These are phyloP conservation scores for Megastigmus dorsalis DNA, from an alignment of 2,888 invertebrate genomes.

Conservation along the genomic window DNA sequence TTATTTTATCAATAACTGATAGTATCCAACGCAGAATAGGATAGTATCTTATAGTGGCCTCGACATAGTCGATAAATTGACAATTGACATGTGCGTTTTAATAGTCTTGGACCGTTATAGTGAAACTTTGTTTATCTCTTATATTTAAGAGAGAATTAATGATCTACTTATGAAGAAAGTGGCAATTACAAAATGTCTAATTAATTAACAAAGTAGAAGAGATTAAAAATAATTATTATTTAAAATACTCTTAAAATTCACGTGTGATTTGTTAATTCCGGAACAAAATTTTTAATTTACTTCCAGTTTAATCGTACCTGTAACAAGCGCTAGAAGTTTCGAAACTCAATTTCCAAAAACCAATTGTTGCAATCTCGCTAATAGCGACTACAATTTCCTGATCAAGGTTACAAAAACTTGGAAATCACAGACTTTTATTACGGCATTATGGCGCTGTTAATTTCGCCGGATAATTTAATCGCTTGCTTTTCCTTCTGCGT, in stretches of 20 bases:
- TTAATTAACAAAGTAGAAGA: background rate
- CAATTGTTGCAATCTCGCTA: no score
- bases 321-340: no score
- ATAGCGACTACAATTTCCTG: no score
- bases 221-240: background rate
- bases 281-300: no score
- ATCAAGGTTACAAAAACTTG: no score
- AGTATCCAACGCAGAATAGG: background rate
- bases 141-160: background rate
- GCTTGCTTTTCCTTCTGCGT: no score
- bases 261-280: background rate
- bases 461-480: no score
- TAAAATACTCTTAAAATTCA: background rate
- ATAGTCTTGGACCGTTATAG: background rate
- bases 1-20: conserved; percentile 31
- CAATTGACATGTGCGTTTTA: background rate
- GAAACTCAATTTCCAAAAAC: background rate
- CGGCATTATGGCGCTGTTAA: no score
- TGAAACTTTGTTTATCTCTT: background rate
- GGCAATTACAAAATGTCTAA: background rate
- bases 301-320: no score
- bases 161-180: background rate
- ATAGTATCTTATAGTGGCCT: conserved; percentile 1
- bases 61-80: background rate
- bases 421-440: no score